Evolutionary conservation across 2,113 vertebrate species (phyloP).

Genomic region (Uria lomvia): DNA sequence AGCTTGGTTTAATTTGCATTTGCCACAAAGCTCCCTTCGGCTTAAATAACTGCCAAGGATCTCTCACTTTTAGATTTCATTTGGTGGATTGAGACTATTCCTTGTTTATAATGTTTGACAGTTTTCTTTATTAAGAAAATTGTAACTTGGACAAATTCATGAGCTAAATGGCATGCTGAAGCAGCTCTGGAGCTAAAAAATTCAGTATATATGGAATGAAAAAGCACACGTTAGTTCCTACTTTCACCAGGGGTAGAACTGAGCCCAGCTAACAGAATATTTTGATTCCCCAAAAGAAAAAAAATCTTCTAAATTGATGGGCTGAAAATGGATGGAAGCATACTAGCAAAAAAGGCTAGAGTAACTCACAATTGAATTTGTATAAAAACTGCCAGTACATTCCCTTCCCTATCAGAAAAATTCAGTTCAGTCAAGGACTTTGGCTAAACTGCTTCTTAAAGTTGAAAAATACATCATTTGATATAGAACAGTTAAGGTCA

Average conservation of each 20-base stretch:
- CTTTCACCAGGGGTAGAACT: not conserved
- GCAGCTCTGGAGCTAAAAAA: not conserved
- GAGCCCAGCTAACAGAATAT: not conserved
- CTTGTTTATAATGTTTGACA: constrained; percentile 28
- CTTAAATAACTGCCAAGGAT: constrained; percentile 20
- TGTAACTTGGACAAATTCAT: not conserved
- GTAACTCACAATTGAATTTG: constrained; percentile 20
- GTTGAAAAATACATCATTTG: not conserved
- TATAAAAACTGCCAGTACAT: not conserved
- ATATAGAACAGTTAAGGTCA: not conserved
- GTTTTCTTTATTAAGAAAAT: constrained; percentile 38
- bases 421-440: not conserved
- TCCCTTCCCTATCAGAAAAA: not conserved
- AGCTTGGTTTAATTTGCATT: constrained; percentile 52
- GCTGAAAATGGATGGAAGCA: constrained; percentile 2
- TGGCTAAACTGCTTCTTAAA: not conserved
- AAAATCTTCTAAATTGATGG: not conserved
- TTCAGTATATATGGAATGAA: not conserved
- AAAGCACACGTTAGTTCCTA: not conserved
- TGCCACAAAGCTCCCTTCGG: constrained; percentile 39
- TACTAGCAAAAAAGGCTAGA: not conserved
- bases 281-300: not conserved
- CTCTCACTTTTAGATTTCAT: constrained; percentile 39
- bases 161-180: not conserved
- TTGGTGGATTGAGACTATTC: constrained; percentile 11